Evolutionary conservation across 2,113 vertebrate genomes (phyloP).

Genomic region (Aplodontia rufa): DNA sequence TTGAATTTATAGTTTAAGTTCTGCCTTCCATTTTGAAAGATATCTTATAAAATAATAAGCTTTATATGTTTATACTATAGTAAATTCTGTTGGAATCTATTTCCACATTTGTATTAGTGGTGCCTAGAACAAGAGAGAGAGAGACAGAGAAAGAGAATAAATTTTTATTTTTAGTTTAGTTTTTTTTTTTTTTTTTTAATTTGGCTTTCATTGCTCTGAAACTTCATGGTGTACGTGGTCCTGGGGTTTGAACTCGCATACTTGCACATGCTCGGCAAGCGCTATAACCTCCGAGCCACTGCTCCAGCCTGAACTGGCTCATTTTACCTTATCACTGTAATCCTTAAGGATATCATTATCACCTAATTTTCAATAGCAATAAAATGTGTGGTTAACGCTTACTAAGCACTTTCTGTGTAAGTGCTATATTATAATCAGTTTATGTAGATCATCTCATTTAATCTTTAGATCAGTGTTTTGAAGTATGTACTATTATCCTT

Average conservation of each 20-base stretch:
- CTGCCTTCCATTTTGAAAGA: not conserved
- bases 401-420: not conserved
- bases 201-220: too few relatives aligned
- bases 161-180: too few relatives aligned
- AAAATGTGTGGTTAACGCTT: not conserved
- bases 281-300: too few relatives aligned
- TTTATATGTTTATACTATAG: not conserved
- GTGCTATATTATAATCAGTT: not conserved
- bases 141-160: too few relatives aligned
- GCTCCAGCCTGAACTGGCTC: too few relatives aligned
- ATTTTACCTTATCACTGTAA: slow-evolving; percentile 34
- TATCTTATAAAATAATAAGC: slow-evolving; percentile 10
- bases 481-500: not conserved
- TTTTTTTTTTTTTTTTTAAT: too few relatives aligned
- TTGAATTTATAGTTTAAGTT: slow-evolving; percentile 7
- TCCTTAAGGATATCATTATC: not conserved
- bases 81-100: slow-evolving; percentile 24
- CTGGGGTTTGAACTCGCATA: too few relatives aligned
- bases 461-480: slow-evolving; percentile 15
- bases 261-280: too few relatives aligned
- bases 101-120: not conserved
- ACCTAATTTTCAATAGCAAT: not conserved
- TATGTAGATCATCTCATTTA: not conserved
- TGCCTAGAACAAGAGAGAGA: too few relatives aligned
- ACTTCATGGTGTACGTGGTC: too few relatives aligned